These are phyloP conservation scores for Chesias legatella DNA, from an alignment of 2,888 invertebrate species.

Conservation along the genomic window DNA sequence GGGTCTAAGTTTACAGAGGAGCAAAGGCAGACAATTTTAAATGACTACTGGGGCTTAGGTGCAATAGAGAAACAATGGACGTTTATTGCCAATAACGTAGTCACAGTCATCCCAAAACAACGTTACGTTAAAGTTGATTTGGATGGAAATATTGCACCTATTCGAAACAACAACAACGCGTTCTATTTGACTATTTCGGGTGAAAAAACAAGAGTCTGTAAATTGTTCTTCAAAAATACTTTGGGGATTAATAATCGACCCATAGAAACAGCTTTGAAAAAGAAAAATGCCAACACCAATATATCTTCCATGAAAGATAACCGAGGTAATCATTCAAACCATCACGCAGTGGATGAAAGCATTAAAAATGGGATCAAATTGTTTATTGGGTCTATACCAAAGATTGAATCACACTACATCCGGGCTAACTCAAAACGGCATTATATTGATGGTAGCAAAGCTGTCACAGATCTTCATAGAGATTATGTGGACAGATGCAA, in stretches of 20 bases:
- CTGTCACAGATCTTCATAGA: slow-evolving; percentile 11
- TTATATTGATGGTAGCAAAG: slow-evolving; percentile 9
- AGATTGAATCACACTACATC: slow-evolving; percentile 8
- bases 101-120: too few relatives aligned
- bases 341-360: slow-evolving; percentile 5
- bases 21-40: too few relatives aligned
- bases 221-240: slow-evolving; percentile 10
- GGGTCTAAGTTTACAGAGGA: too few relatives aligned
- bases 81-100: too few relatives aligned
- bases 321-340: slow-evolving; percentile 6
- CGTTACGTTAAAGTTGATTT: slow-evolving; percentile 6
- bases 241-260: slow-evolving; percentile 9
- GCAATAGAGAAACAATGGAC: too few relatives aligned
- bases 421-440: slow-evolving; percentile 1
- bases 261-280: slow-evolving; percentile 8
- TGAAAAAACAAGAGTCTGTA: slow-evolving; percentile 5
- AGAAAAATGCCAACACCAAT: slow-evolving; percentile 4
- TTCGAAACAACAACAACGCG: slow-evolving; percentile 4
- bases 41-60: too few relatives aligned
- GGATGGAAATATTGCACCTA: not conserved
- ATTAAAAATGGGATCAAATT: slow-evolving; percentile 2
- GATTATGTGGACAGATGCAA: slow-evolving; percentile 12
- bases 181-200: slow-evolving; percentile 2
- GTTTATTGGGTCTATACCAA: slow-evolving; percentile 7
- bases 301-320: too few relatives aligned